Evolutionary conservation across 2,113 vertebrate genomes (phyloP).

Genomic region (Anhinga anhinga): DNA sequence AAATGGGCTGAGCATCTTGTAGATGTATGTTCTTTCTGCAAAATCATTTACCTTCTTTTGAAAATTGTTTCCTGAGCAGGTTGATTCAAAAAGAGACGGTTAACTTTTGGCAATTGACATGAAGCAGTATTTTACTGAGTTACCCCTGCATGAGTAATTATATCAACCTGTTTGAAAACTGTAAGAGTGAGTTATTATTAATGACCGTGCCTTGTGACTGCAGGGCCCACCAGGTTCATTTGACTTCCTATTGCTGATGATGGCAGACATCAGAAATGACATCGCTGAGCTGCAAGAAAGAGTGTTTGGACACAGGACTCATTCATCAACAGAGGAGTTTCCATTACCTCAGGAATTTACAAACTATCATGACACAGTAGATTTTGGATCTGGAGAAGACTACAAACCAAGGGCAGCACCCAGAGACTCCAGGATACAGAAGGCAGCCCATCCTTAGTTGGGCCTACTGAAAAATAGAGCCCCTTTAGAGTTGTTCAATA

Average conservation of each 20-base stretch:
- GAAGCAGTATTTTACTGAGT: not conserved
- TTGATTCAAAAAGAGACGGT: not conserved
- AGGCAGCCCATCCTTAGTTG: slow-evolving; percentile 71
- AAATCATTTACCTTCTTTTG: not conserved
- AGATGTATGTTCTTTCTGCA: not conserved
- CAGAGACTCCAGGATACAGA: slow-evolving; percentile 74
- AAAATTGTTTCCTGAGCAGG: not conserved
- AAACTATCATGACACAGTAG: slow-evolving; percentile 81
- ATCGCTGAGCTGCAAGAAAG: slow-evolving; percentile 90
- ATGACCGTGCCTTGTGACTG: not conserved
- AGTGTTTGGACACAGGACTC: slow-evolving; percentile 83
- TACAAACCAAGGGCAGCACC: slow-evolving; percentile 71
- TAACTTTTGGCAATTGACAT: not conserved
- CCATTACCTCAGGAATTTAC: slow-evolving; percentile 83
- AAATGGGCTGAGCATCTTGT: not conserved
- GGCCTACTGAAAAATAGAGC: not conserved
- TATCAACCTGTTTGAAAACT: not conserved
- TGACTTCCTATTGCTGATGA: slow-evolving; percentile 92
- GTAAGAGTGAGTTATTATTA: not conserved
- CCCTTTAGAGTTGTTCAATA: slow-evolving; percentile 34
- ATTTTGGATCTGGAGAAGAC: slow-evolving; percentile 90
- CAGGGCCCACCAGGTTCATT: slow-evolving; percentile 97
- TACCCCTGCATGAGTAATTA: not conserved
- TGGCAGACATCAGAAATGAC: slow-evolving; percentile 96
- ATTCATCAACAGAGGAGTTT: slow-evolving; percentile 83